Conservation (phyloP, 2,797 vertebrate species). For the Falco rusticolus region DNA sequence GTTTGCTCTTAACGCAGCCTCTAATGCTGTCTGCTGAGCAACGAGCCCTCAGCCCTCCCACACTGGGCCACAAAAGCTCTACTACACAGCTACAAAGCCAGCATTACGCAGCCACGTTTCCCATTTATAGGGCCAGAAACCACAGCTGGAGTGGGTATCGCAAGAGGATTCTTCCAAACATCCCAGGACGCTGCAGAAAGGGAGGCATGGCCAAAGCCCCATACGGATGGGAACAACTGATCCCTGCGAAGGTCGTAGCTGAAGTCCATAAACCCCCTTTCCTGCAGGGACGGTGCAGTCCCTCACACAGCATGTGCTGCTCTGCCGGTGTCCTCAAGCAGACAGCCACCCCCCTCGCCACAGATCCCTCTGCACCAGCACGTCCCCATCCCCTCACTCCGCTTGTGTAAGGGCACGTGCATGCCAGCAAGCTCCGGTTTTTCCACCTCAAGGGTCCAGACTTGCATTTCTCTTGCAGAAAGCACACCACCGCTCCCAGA, state of each 20-base stretch:
- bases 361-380: rapidly evolving
- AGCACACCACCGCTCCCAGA: background rate
- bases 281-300: rapidly evolving
- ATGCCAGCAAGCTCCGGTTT: background rate
- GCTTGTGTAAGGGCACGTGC: rapidly evolving
- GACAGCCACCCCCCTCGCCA: rapidly evolving
- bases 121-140: background rate
- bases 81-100: background rate
- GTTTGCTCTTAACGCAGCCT: background rate
- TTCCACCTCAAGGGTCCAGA: background rate
- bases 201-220: background rate
- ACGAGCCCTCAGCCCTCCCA: background rate
- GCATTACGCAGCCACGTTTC: background rate
- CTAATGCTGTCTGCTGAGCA: background rate
- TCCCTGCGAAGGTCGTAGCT: background rate
- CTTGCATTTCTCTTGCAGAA: background rate
- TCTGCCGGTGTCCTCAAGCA: rapidly evolving
- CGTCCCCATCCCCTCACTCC: rapidly evolving
- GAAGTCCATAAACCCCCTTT: background rate
- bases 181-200: background rate
- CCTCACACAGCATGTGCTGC: rapidly evolving
- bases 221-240: rapidly evolving
- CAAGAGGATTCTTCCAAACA: background rate
- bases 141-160: background rate
- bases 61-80: background rate